phyloP scores from a whole-genome alignment of 2,888 invertebrate genomes.

The Oscheius sp. region DNA sequence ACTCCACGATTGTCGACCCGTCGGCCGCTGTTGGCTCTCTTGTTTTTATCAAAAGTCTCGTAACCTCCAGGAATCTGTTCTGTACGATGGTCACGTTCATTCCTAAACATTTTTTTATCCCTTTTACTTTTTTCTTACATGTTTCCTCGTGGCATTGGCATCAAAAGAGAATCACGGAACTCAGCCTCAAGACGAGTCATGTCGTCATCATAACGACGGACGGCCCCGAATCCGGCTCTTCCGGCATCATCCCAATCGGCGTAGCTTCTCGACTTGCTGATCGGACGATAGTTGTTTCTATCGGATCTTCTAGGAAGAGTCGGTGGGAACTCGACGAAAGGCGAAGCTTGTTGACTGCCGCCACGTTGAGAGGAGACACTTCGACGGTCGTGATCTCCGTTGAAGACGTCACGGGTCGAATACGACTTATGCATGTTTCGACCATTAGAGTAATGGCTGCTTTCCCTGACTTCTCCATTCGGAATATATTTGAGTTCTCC shows the following conservation, averaged over 20 bases:
- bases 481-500: constrained; percentile 68
- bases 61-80: constrained; percentile 69
- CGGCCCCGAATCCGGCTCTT: constrained; percentile 44
- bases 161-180: constrained; percentile 63
- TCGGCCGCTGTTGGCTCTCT: constrained; percentile 54
- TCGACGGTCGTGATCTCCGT: constrained; percentile 52
- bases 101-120: constrained; percentile 32
- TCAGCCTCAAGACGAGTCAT: constrained; percentile 62
- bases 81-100: constrained; percentile 60
- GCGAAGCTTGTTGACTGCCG: constrained; percentile 53
- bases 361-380: constrained; percentile 54
- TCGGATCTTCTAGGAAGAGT: constrained; percentile 61
- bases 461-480: constrained; percentile 60
- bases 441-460: neutral
- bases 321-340: constrained; percentile 70
- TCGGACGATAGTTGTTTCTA: constrained; percentile 47
- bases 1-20: constrained; percentile 53
- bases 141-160: constrained; percentile 62
- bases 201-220: constrained; percentile 58
- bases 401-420: constrained; percentile 66
- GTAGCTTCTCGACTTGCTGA: constrained; percentile 66
- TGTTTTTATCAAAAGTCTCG: constrained; percentile 64
- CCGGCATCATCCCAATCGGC: constrained; percentile 69
- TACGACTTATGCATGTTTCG: constrained; percentile 66
- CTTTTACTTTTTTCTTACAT: constrained; percentile 40